Evolutionary conservation across 2,797 vertebrate genomes (phyloP).

Genomic region (Sarcoramphus papa): DNA sequence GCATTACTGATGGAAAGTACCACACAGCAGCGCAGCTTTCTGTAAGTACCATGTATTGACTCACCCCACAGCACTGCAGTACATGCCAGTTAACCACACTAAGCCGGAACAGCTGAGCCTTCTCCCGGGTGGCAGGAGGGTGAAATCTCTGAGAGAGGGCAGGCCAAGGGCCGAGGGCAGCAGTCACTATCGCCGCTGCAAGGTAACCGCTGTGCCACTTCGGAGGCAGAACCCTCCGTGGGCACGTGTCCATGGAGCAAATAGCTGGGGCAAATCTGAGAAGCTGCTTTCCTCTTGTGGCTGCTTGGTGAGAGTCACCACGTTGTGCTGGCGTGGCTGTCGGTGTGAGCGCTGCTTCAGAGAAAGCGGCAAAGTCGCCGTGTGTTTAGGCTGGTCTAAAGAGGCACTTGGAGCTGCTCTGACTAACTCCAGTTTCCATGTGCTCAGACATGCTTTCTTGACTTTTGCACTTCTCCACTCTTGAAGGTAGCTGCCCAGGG

Average conservation of each 20-base stretch:
- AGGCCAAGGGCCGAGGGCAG: not conserved
- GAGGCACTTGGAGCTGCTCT: not conserved
- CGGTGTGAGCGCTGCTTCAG: rapidly evolving
- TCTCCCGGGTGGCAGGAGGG: not conserved
- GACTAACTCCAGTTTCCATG: not conserved
- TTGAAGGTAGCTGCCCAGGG: not conserved
- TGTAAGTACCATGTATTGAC: rapidly evolving
- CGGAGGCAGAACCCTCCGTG: rapidly evolving
- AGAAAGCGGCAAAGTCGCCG: not conserved
- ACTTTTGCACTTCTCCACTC: not conserved
- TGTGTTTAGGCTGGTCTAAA: not conserved
- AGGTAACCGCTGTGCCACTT: not conserved
- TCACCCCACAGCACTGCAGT: not conserved
- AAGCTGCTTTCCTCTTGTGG: not conserved
- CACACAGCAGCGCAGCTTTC: not conserved
- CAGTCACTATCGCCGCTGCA: rapidly evolving
- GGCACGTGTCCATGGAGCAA: rapidly evolving
- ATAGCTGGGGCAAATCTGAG: not conserved
- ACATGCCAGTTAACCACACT: not conserved
- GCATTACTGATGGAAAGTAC: not conserved
- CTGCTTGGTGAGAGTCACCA: not conserved
- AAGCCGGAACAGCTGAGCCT: not conserved
- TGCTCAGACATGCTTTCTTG: not conserved
- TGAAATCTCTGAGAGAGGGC: not conserved
- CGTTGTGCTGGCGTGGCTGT: rapidly evolving